Percentiles rank a stretch among this genome's conserved stretches.
Conservation (phyloP, 2,113 vertebrate genomes). For the Cephalopterus ornatus region DNA sequence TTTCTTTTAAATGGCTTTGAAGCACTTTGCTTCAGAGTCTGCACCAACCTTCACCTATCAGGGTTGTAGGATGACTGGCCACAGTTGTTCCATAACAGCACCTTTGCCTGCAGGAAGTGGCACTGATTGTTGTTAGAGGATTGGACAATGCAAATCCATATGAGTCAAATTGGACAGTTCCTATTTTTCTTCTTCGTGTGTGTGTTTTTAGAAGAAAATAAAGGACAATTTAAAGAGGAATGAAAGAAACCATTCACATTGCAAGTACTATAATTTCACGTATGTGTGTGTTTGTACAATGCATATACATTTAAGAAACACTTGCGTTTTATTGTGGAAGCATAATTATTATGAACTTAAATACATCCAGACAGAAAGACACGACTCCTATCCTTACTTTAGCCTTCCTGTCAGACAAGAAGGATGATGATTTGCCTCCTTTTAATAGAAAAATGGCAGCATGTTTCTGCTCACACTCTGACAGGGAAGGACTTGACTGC, state of each 20-base stretch:
- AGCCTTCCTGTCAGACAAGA: not conserved
- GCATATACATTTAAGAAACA: not conserved
- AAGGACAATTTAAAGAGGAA: not conserved
- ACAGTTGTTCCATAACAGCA: not conserved
- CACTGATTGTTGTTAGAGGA: not conserved
- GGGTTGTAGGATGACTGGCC: not conserved
- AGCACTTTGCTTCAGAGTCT: not conserved
- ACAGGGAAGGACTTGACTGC: not conserved
- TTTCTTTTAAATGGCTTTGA: not conserved
- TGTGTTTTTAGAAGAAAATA: not conserved
- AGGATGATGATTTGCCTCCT: not conserved
- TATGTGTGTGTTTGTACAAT: not conserved
- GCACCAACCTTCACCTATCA: not conserved
- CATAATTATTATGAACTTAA: not conserved
- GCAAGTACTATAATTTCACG: not conserved
- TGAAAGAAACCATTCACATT: not conserved
- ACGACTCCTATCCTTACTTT: not conserved
- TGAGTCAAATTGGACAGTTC: not conserved
- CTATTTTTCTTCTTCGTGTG: not conserved
- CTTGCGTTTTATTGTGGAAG: not conserved
- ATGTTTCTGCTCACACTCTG: not conserved
- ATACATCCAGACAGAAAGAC: not conserved
- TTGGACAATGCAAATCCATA: not conserved
- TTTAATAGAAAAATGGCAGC: constrained; percentile 14
- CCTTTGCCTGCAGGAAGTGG: not conserved